Evolutionary conservation across 2,113 vertebrate species (phyloP).

Genomic region (Mirza zaza): DNA sequence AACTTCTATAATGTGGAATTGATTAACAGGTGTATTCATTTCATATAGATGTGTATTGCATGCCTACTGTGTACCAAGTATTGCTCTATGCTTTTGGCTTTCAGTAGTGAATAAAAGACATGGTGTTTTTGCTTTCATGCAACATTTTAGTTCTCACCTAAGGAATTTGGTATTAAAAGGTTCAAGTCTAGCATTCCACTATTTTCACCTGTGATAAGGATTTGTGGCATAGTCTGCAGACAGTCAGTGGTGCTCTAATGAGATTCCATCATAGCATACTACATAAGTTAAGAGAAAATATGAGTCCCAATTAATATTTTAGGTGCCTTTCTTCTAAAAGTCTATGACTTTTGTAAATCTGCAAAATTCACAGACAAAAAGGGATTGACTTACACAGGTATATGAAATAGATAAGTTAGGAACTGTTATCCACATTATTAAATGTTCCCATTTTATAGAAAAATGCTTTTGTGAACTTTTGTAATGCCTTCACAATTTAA

Average conservation of each 20-base stretch:
- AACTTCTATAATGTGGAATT: not conserved
- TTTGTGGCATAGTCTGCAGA: not conserved
- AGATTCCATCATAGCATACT: not conserved
- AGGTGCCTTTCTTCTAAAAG: constrained; percentile 14
- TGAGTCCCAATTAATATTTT: not conserved
- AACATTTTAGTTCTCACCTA: not conserved
- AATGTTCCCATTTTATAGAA: not conserved
- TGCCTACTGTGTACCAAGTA: not conserved
- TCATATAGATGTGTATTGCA: not conserved
- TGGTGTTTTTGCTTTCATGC: not conserved
- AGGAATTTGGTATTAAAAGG: not conserved
- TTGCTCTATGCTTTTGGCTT: not conserved
- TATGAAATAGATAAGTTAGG: constrained; percentile 4
- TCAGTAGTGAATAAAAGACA: not conserved
- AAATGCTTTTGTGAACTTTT: not conserved
- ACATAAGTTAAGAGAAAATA: not conserved
- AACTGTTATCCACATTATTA: not conserved
- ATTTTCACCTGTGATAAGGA: not conserved
- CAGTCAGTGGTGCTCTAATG: not conserved
- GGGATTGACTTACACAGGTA: not conserved
- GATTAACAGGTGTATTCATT: not conserved
- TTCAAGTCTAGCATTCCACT: not conserved
- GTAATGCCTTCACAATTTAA: not conserved
- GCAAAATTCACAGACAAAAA: not conserved
- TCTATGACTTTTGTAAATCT: not conserved